phyloP scores from a whole-genome alignment of 2,113 vertebrate species.

The Pseudorectes ferrugineus region DNA sequence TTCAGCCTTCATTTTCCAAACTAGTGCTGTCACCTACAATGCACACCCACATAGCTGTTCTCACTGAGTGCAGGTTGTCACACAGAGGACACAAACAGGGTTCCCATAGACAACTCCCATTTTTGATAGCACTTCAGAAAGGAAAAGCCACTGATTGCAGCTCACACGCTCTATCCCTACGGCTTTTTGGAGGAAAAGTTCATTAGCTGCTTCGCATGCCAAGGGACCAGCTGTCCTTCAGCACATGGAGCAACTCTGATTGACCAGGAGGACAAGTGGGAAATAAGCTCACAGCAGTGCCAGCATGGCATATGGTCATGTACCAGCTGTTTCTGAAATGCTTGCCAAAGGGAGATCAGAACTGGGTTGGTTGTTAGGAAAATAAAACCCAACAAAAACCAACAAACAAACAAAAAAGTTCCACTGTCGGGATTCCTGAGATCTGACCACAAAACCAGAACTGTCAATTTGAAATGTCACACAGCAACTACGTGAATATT shows the following conservation, averaged over 20 bases:
- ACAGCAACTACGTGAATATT: not conserved
- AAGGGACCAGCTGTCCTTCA: slow-evolving; percentile 62
- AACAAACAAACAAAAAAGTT: not conserved
- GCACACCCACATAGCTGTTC: not conserved
- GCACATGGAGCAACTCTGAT: slow-evolving; percentile 37
- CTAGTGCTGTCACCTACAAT: not conserved
- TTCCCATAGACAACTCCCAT: not conserved
- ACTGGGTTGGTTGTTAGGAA: not conserved
- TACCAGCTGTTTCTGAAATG: slow-evolving; percentile 62
- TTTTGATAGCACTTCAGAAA: not conserved
- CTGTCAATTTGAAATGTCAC: not conserved
- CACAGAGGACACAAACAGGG: not conserved
- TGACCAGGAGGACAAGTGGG: slow-evolving; percentile 59
- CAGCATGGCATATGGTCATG: slow-evolving; percentile 27
- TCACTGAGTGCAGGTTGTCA: not conserved
- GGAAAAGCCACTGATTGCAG: not conserved
- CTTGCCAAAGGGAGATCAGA: slow-evolving; percentile 14
- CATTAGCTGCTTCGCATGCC: slow-evolving; percentile 50
- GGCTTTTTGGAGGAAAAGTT: slow-evolving; percentile 23
- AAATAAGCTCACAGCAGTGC: slow-evolving; percentile 41
- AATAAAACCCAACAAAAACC: not conserved
- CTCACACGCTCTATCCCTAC: not conserved
- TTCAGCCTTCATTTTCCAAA: not conserved
- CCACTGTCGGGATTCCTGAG: not conserved
- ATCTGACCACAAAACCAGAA: slow-evolving; percentile 5